These are phyloP conservation scores for Hirundichthys speculiger DNA, from an alignment of 2,113 vertebrate species.

Conservation along the genomic window DNA sequence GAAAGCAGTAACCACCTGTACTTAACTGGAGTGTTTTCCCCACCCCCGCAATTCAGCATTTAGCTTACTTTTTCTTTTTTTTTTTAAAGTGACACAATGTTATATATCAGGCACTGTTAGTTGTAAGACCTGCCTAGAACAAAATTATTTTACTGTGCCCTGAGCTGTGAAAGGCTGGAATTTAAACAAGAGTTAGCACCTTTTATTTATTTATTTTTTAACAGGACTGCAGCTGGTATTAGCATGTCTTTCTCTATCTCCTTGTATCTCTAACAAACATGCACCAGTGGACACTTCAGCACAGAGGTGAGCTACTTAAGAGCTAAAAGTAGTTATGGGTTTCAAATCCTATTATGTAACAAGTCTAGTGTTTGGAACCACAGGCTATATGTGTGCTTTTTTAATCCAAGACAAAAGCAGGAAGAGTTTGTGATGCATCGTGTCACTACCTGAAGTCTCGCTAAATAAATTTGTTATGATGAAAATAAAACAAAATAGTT, in stretches of 20 bases:
- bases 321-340: slow-evolving; percentile 64
- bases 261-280: slow-evolving; percentile 14
- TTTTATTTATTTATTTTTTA: too few relatives aligned
- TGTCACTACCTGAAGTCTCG: slow-evolving; percentile 27
- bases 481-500: slow-evolving; percentile 7
- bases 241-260: slow-evolving; percentile 1
- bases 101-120: too few relatives aligned
- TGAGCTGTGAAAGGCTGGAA: too few relatives aligned
- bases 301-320: slow-evolving; percentile 48
- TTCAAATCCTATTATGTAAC: slow-evolving; percentile 72
- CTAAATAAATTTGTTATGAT: slow-evolving; percentile 41
- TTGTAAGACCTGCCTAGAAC: too few relatives aligned
- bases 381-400: slow-evolving; percentile 62
- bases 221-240: too few relatives aligned
- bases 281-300: slow-evolving; percentile 8
- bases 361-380: slow-evolving; percentile 45
- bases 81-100: too few relatives aligned
- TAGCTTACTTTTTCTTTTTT: too few relatives aligned
- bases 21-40: too few relatives aligned
- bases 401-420: slow-evolving; percentile 65
- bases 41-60: too few relatives aligned
- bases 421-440: slow-evolving; percentile 28
- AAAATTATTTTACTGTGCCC: too few relatives aligned
- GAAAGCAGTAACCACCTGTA: too few relatives aligned
- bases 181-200: too few relatives aligned